A percentile compares a stretch with the other conserved stretches of the same genome.
Evolutionary conservation across 1,140 invertebrate species (phyloP).

Genomic region (Diorhabda elongata): DNA sequence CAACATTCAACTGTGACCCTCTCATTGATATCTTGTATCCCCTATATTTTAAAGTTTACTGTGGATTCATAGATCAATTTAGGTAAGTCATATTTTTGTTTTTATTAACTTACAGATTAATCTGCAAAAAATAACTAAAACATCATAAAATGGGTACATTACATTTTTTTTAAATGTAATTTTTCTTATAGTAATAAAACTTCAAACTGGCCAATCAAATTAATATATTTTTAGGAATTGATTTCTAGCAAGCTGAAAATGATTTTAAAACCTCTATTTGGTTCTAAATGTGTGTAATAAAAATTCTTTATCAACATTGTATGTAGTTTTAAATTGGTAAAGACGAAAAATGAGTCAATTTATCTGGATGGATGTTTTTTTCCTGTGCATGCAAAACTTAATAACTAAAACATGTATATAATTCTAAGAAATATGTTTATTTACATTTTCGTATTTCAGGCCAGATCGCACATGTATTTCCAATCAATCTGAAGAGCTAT

Average conservation of each 20-base stretch:
- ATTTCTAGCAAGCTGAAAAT: too few species aligned
- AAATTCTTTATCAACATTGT: too few species aligned
- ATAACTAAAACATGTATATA: too few species aligned
- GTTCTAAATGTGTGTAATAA: too few species aligned
- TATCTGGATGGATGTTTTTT: background rate
- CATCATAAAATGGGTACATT: too few species aligned
- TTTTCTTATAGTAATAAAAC: too few species aligned
- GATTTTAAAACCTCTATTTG: too few species aligned
- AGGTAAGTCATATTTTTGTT: conserved; percentile 18
- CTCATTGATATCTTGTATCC: conserved; percentile 25
- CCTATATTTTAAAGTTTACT: conserved; percentile 25
- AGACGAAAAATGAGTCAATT: too few species aligned
- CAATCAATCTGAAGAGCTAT: conserved; percentile 23
- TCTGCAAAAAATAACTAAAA: background rate
- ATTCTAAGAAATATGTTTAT: conserved; percentile 12
- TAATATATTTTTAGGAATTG: too few species aligned
- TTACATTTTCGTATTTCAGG: conserved; percentile 19
- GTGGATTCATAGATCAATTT: conserved; percentile 23
- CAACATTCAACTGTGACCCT: conserved; percentile 20
- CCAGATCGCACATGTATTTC: conserved; percentile 22
- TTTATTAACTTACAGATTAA: background rate
- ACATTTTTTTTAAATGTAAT: too few species aligned
- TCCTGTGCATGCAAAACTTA: background rate
- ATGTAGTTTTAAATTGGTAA: too few species aligned
- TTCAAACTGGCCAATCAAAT: too few species aligned